phyloP scores from a whole-genome alignment of 1,140 invertebrate genomes.

The Platyscapa corneri region DNA sequence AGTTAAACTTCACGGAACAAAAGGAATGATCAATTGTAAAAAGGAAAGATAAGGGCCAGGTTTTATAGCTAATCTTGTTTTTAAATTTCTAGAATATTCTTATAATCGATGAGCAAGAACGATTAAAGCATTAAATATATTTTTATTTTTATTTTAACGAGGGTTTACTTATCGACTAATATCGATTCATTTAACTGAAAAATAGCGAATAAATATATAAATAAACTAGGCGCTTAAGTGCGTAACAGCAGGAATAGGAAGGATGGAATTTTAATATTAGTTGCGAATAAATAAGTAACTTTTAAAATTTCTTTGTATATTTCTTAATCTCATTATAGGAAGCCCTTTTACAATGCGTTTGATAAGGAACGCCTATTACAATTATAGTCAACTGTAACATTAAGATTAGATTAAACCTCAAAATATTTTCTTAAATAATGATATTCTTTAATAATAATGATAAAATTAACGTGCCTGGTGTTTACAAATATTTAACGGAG shows the following conservation, averaged over 20 bases:
- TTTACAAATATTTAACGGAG: neutral
- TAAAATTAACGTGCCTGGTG: neutral
- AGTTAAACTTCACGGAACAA: too few species aligned
- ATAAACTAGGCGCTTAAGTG: neutral
- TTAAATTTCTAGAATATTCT: too few species aligned
- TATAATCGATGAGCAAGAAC: too few species aligned
- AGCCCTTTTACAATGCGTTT: conserved; percentile 44
- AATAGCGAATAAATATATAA: too few species aligned
- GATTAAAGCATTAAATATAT: too few species aligned
- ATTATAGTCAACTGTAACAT: conserved; percentile 49
- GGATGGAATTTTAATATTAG: neutral
- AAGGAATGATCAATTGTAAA: too few species aligned
- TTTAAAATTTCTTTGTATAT: conserved; percentile 48
- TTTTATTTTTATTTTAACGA: too few species aligned
- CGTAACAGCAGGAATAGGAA: neutral
- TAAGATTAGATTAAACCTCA: conserved; percentile 39
- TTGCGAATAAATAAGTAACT: neutral
- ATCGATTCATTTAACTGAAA: neutral
- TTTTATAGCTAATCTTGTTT: too few species aligned
- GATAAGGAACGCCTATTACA: conserved; percentile 51
- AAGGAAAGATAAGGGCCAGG: too few species aligned
- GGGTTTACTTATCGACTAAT: too few species aligned
- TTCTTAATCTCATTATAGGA: conserved; percentile 49
- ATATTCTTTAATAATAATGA: neutral
- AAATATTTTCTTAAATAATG: conserved; percentile 20